Conservation (phyloP, 2,113 vertebrate genomes). For the Hydrochoerus hydrochaeris region DNA sequence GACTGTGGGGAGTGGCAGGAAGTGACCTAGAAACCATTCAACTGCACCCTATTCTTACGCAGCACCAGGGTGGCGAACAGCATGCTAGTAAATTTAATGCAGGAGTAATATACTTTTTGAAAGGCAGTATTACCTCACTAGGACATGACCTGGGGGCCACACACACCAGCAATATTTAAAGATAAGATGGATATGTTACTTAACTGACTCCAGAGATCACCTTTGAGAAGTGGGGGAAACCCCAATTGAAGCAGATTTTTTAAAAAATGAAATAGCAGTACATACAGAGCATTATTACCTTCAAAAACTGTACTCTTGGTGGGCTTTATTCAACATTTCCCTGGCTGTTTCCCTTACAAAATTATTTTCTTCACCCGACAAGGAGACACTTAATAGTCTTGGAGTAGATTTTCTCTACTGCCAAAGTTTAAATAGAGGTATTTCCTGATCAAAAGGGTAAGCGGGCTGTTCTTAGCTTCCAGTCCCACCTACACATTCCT, state of each 20-base stretch:
- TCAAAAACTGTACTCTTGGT: background rate
- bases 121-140: slow-evolving; percentile 76
- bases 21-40: slow-evolving; percentile 74
- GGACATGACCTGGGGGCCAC: slow-evolving; percentile 69
- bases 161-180: slow-evolving; percentile 74
- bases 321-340: slow-evolving; percentile 3
- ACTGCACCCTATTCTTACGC: slow-evolving; percentile 31
- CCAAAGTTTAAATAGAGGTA: background rate
- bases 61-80: slow-evolving; percentile 1
- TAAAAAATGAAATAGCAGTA: slow-evolving; percentile 49
- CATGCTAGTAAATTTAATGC: slow-evolving; percentile 76
- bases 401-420: slow-evolving; percentile 18
- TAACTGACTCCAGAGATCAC: slow-evolving; percentile 68
- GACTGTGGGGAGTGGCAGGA: slow-evolving; percentile 53
- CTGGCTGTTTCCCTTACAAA: slow-evolving; percentile 36
- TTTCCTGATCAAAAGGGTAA: slow-evolving; percentile 23
- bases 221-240: slow-evolving; percentile 32
- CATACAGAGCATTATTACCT: background rate
- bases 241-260: slow-evolving; percentile 32
- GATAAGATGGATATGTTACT: slow-evolving; percentile 74
- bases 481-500: background rate
- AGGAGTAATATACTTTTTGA: slow-evolving; percentile 73
- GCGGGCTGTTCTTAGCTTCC: background rate
- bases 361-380: background rate
- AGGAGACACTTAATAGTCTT: slow-evolving; percentile 5